Evolutionary conservation across 2,797 vertebrate genomes (phyloP).

Genomic region (Sebastiscus albofasciatus): DNA sequence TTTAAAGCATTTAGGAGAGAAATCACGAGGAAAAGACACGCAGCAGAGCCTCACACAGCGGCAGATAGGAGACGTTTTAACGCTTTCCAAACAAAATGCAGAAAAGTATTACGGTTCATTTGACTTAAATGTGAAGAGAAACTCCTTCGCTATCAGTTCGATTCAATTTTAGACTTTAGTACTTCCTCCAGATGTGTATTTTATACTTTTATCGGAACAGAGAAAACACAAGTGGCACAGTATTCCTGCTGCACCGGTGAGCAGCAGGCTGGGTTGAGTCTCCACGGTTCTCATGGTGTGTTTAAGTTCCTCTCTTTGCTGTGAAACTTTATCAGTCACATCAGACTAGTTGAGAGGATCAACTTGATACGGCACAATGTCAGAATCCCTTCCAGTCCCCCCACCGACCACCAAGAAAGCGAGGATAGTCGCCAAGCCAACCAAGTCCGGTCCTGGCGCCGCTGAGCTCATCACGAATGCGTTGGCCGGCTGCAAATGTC

Average conservation of each 20-base stretch:
- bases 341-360: accelerated
- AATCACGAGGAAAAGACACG: neutral
- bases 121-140: accelerated
- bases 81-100: accelerated
- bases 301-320: neutral
- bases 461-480: neutral
- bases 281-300: constrained; percentile 48
- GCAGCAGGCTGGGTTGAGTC: constrained; percentile 7
- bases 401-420: no score
- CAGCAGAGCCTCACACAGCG: neutral
- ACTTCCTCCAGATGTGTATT: neutral
- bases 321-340: accelerated
- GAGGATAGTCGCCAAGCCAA: neutral
- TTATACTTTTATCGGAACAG: neutral
- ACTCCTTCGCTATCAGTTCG: accelerated
- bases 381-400: neutral
- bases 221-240: constrained; percentile 40
- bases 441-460: neutral
- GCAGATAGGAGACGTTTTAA: neutral
- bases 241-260: neutral
- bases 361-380: neutral
- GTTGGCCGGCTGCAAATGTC: no score
- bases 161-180: accelerated
- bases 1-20: neutral
- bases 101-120: accelerated